phyloP scores from a whole-genome alignment of 2,113 vertebrate genomes.

The Odobenus rosmarus region DNA sequence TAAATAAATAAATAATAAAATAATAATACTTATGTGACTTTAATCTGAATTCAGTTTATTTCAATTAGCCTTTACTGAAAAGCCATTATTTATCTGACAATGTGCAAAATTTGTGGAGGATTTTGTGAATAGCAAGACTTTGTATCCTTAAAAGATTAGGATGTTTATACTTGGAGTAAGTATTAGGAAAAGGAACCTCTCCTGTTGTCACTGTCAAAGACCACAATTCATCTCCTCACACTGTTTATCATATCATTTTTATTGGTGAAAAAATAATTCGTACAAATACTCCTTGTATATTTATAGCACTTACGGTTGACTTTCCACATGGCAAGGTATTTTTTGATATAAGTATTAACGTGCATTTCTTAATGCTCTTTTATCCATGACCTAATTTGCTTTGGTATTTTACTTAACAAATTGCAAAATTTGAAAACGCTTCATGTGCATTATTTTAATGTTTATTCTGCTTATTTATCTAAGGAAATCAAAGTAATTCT shows the following conservation, averaged over 20 bases:
- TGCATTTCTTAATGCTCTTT: constrained; percentile 10
- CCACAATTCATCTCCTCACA: not conserved
- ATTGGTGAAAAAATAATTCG: not conserved
- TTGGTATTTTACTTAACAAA: constrained; percentile 37
- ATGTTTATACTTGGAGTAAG: not conserved
- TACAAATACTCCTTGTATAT: not conserved
- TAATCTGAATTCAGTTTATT: not conserved
- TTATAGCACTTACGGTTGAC: not conserved
- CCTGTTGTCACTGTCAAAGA: not conserved
- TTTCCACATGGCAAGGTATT: not conserved
- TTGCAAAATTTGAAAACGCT: constrained; percentile 29
- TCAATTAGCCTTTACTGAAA: not conserved
- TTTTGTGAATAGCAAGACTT: not conserved
- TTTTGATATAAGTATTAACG: constrained; percentile 53
- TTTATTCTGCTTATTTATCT: constrained; percentile 11
- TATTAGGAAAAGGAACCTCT: not conserved
- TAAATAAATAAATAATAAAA: not conserved
- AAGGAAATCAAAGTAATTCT: not conserved
- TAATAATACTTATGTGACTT: not conserved
- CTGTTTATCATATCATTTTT: constrained; percentile 24
- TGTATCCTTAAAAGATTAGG: not conserved
- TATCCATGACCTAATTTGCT: constrained; percentile 11
- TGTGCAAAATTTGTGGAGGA: not conserved
- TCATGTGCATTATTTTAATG: not conserved
- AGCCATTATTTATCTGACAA: not conserved